Evolutionary conservation across 2,888 invertebrate species (phyloP), one percentile per base, ranked within the genome.

Genomic region (Dendrolimus pini): DNA sequence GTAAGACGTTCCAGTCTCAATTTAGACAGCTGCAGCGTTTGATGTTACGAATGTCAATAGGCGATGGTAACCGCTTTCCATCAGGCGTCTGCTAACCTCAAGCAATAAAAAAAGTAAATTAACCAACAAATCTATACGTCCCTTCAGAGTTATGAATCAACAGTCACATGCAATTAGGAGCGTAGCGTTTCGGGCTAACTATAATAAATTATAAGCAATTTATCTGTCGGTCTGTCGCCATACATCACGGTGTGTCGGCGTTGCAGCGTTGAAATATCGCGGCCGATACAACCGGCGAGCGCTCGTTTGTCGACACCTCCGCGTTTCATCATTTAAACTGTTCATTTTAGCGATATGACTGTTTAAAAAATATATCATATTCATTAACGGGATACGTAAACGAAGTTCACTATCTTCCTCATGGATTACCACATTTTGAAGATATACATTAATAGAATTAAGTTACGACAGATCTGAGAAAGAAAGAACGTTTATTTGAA

Each of bases 151-250:
- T 52, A 55, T 58, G 52, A 47, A 47, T 47, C 9, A 10, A 47
- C 47, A 8, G 12, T 47, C 47, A 47, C 9, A 47, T 47, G 47
- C 47, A 47, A 47, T 47, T 47, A 47, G 47, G 12, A 47, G 47
- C 6, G 12, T 8, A 8, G 47, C 47, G 47, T 12, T 30, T 56
- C 47, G 47, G 47, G 47, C 47, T 47, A 12, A 83, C 79, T 75
- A 81, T 80, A 78, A 87, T 89, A 89, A 89, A 89, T 89, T 88
- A 83, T 85, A 77, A 84, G 88, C 85, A 87, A 89, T 89, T 89
- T 88, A 89, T 89, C 83, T 83, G 89, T 87, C 88, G 70, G 82
- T 83, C 82, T 85, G 89, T 88, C 89, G 77, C 80, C 80, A 85
- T 89, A 83, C 81, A 89, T 89, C 89, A 89, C 78, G 75, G 68